Base-by-base conservation (phyloP, 2,113 vertebrate species). In the Rhea americana region DNA sequence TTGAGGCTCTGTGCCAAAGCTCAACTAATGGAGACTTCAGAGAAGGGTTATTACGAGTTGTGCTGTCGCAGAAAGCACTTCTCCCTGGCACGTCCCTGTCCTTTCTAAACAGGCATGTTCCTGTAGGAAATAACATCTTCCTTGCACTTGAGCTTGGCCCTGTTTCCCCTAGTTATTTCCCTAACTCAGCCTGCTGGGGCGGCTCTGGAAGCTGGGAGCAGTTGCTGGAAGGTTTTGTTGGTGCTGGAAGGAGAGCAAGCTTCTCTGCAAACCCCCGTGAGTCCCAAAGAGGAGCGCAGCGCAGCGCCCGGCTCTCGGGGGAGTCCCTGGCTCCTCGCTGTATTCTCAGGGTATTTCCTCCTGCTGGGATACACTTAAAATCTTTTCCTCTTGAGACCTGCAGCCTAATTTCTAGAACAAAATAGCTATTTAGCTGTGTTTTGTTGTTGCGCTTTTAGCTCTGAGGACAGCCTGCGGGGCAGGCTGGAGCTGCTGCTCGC, bases 41-140 rank as follows among this genome's bases (percentile, higher is more conserved):
- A 21, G 26, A 47, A 15, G 43, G 43, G 13, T 1, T 35, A 41
- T 35, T 22, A 4, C 10, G 14, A 2, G 6, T 0, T 21, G 32
- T 43, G 55, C 53, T 13, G 3, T 8, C 2, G 2, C 12, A 17
- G 39, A 9, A 6, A 15, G 47, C 6, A 1, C 43, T 37, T 51
- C 48, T 28, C n/a, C 48, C 17, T 25, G n/a, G 43, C 3, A 7
- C 18, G 13, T n/a, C 17, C 14, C 22, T 9, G 28, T 45, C 35
- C 68, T 47, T 47, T 22, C 10, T 24, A 10, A 24, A 21, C 15
- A 47, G 45, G 21, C 2, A 3, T 7, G 18, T 30, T 39, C 21
- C 35, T 50, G 13, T 7, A 24, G 67, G 45, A 39, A 51, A 15
- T 12, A 26, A 6, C 3, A 3, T 15, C 9, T 26, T 37, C 35